phyloP scores from a whole-genome alignment of 35 echinoderm and acorn worm species.

The Amphiura filiformis region DNA sequence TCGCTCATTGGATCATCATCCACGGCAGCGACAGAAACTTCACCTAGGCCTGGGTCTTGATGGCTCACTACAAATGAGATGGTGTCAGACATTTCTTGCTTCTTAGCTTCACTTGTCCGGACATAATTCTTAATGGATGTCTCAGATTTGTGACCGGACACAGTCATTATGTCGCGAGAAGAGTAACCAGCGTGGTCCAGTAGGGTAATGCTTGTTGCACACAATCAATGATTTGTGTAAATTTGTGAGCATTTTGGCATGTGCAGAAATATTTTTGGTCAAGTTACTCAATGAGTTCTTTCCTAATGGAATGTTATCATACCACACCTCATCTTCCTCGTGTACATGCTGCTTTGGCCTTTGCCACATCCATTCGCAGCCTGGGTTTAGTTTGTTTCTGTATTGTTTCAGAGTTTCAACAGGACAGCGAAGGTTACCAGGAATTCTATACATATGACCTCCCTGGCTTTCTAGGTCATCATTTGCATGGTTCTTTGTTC shows the following conservation, averaged over 20 bases:
- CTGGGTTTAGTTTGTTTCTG: background rate
- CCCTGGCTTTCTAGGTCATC: constrained; percentile 31
- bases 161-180: constrained; percentile 38
- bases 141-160: constrained; percentile 47
- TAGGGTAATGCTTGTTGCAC: constrained; percentile 25
- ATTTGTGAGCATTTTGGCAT: constrained; percentile 4
- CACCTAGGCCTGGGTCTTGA: background rate
- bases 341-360: constrained; percentile 7
- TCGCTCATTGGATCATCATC: background rate
- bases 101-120: constrained; percentile 29
- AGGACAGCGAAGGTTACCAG: constrained; percentile 43
- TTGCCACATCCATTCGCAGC: constrained; percentile 37
- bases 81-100: constrained; percentile 38
- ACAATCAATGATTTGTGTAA: constrained; percentile 34
- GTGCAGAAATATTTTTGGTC: constrained; percentile 12
- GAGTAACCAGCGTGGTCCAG: constrained; percentile 30
- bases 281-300: background rate
- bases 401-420: constrained; percentile 26
- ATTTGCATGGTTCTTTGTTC: constrained; percentile 22
- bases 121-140: constrained; percentile 30
- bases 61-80: background rate
- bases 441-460: constrained; percentile 4
- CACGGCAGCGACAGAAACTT: background rate
- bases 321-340: constrained; percentile 1
- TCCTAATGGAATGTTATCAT: constrained; percentile 19